Evolutionary conservation across 2,888 invertebrate species (phyloP).

Genomic region (Drosophila rellima): DNA sequence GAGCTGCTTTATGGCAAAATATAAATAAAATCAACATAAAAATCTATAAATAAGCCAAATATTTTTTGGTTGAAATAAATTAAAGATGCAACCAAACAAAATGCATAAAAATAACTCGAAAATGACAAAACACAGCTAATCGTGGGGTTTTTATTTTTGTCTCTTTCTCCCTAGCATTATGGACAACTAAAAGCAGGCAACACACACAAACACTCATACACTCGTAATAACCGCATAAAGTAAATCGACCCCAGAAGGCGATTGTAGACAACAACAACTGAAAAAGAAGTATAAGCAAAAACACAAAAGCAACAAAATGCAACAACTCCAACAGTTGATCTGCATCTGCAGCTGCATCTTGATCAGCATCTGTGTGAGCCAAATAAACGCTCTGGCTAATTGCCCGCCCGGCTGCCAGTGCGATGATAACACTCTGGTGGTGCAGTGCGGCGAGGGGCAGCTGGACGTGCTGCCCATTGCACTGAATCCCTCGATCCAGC

Average conservation of each 20-base stretch:
- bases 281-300: conserved; percentile 12
- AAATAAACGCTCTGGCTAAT: conserved; percentile 87
- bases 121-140: conserved; percentile 33
- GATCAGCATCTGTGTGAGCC: conserved; percentile 34
- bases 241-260: conserved; percentile 35
- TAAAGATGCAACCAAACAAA: neutral
- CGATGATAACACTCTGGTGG: conserved; percentile 95
- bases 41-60: conserved; percentile 6
- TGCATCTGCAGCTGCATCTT: conserved; percentile 58
- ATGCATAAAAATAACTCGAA: conserved; percentile 32
- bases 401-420: conserved; percentile 95
- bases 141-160: conserved; percentile 20
- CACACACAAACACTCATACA: conserved; percentile 12
- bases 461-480: conserved; percentile 96
- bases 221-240: conserved; percentile 26
- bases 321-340: conserved; percentile 45
- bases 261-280: conserved; percentile 2
- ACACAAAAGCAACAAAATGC: conserved; percentile 33
- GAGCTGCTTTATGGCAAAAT: neutral
- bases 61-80: neutral
- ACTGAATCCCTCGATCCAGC: conserved; percentile 95
- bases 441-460: conserved; percentile 94
- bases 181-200: conserved; percentile 58
- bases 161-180: conserved; percentile 56
- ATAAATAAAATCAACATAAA: conserved; percentile 1